Evolutionary conservation across 37 sponge, comb jelly and placozoan species (phyloP).

Genomic region (Chondrosia reniformis): DNA sequence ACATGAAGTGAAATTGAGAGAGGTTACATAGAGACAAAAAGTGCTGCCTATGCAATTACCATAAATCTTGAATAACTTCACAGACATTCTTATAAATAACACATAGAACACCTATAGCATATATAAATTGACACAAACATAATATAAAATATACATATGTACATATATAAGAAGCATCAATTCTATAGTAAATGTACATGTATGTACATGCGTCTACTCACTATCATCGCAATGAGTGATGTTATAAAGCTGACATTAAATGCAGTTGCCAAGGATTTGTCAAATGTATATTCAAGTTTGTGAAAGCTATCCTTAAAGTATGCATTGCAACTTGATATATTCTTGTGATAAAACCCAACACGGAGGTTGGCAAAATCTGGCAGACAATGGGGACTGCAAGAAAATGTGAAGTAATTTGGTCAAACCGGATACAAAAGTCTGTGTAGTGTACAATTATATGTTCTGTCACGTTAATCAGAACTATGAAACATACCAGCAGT

Average conservation of each 20-base stretch:
- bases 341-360: too few relatives aligned
- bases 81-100: background rate
- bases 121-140: background rate
- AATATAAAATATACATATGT: background rate
- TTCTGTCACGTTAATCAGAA: background rate
- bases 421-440: too few relatives aligned
- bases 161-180: background rate
- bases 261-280: background rate
- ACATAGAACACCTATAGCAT: background rate
- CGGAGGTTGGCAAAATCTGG: too few relatives aligned
- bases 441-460: background rate
- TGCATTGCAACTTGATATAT: too few relatives aligned
- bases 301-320: too few relatives aligned
- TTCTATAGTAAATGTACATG: too few relatives aligned
- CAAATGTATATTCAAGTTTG: background rate
- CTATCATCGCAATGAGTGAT: background rate
- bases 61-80: background rate
- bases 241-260: background rate
- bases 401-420: too few relatives aligned
- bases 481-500: background rate
- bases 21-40: too few relatives aligned
- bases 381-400: too few relatives aligned
- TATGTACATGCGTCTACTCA: background rate
- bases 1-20: background rate
- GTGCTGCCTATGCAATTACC: background rate